Base-by-base conservation (phyloP, 2,797 vertebrate genomes). In the Linurgus olivaceus region DNA sequence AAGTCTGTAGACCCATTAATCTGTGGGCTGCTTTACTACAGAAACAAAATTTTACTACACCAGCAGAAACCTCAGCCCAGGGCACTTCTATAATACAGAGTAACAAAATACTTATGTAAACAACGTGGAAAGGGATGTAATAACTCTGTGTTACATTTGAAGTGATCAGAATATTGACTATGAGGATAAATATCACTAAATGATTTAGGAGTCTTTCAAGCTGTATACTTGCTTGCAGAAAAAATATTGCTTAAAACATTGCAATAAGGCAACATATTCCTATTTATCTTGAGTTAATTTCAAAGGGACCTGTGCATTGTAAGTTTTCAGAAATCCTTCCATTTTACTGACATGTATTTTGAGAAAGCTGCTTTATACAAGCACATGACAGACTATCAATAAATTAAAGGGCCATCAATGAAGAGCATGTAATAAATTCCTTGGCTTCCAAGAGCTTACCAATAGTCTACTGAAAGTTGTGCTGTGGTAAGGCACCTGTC, bases 321-420 rank as follows among this genome's bases (percentile, higher is more conserved):
- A 59, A 67, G 16, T 23, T 55, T 18, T 28, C 48, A 77, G 45
- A 86, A 57, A 21, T 77, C 45, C 52, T 83, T 40, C 28, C 3
- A 18, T 84, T 84, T 59, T 72, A 16, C 44, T 55, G 31, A 59
- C n/a, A 28, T 33, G 6, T n/a, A 33, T 66, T 90, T 88, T 47
- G 45, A 74, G 52, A 67, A 88, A 77, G 4, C 21, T 77, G 18
- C 24, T 74, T 48, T 0, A 2, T 29, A 23, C 28, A 71, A 82
- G 3, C 0, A 0, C n/a, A 13, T 52, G n/a, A 42, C 13, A 50
- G 12, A 25, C 17, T 10, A 37, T 55, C 14, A 42, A 2, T 79
- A 58, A 54, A 51, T 73, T 25, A 81, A 42, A 55, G 29, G 24
- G 0, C 45, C 38, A 6, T 72, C 18, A 40, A 0, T 44, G 51